Conservation (phyloP, 2,797 vertebrate species). For the Pangasius sanitwongsei region DNA sequence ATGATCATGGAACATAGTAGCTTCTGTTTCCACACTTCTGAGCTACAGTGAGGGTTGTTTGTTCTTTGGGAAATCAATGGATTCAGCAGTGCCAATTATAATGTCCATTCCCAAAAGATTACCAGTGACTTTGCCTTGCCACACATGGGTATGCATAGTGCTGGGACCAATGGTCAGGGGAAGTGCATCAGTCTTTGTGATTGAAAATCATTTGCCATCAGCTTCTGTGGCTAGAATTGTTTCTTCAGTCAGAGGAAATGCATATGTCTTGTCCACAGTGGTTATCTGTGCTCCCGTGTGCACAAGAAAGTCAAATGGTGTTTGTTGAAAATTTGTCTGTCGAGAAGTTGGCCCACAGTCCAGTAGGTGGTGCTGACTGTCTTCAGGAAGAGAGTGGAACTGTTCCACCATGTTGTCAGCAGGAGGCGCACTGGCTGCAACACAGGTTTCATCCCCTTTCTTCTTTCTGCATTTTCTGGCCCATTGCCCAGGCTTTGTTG, state of each 20-base stretch:
- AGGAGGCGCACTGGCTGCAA: not conserved
- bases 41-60: not conserved
- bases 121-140: not conserved
- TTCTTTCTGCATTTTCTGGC: not conserved
- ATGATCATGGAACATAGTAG: not conserved
- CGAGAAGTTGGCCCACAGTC: not conserved
- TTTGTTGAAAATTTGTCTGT: not conserved
- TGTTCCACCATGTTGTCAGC: not conserved
- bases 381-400: not conserved
- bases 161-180: not conserved
- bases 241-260: too few species aligned
- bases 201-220: too few species aligned
- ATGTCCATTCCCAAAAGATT: not conserved
- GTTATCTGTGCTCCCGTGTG: too few species aligned
- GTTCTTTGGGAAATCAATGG: not conserved
- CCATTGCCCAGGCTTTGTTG: not conserved
- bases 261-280: too few species aligned
- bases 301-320: too few species aligned
- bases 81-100: not conserved
- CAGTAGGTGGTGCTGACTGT: not conserved
- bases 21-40: not conserved
- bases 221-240: too few species aligned
- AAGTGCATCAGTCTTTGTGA: too few species aligned
- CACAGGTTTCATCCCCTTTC: not conserved
- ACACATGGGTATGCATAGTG: not conserved